phyloP scores from a whole-genome alignment of 2,797 vertebrate species.

The Thaleichthys pacificus region DNA sequence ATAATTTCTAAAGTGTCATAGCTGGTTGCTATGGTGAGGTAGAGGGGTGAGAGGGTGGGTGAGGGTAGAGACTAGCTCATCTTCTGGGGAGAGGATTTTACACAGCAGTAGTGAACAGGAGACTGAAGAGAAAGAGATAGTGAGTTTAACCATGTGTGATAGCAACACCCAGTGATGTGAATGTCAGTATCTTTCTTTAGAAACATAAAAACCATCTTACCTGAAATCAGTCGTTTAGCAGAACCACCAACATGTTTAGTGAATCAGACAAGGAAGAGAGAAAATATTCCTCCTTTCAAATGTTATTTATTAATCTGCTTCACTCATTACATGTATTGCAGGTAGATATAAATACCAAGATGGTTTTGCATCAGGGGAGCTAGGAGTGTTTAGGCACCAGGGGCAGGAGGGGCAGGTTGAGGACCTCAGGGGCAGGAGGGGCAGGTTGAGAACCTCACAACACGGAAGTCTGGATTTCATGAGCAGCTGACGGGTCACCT shows the following conservation, averaged over 20 bases:
- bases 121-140: no score
- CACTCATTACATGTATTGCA: conserved; percentile 57
- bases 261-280: background rate
- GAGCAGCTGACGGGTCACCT: no score
- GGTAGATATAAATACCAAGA: conserved; percentile 51
- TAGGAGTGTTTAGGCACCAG: conserved; percentile 53
- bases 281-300: conserved; percentile 46
- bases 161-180: background rate
- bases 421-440: background rate
- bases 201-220: background rate
- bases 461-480: no score
- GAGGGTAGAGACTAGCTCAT: no score
- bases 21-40: background rate
- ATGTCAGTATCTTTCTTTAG: conserved; percentile 4
- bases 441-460: background rate
- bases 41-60: background rate
- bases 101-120: no score
- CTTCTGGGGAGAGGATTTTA: no score
- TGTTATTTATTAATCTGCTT: conserved; percentile 52
- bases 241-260: no score
- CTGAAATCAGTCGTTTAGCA: no score
- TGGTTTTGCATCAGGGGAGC: conserved; percentile 48
- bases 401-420: background rate
- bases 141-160: background rate
- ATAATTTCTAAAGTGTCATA: conserved; percentile 22